Base-by-base conservation (phyloP, 2,888 invertebrate species). In the Pseudanteris insignis region DNA sequence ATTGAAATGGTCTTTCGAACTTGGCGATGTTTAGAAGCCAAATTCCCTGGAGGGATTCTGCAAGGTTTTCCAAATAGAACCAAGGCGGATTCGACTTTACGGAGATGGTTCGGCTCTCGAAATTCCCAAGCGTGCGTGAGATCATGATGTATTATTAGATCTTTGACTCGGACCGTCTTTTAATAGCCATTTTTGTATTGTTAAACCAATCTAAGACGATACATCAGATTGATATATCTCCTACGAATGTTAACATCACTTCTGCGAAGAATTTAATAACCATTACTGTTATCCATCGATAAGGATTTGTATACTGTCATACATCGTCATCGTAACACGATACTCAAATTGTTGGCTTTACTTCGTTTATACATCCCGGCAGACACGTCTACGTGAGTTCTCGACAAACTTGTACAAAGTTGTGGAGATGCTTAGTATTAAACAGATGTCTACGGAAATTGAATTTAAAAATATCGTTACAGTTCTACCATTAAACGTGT, bases 381-480 rank as follows among this genome's bases (percentile, higher is more conserved):
- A 59, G 58, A 59, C 46, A 51, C 37, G 51, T 34, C 46, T 51
- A 51, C 38, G 51, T 59, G 46, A 59, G 58, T 51, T 51, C 24
- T 10, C 25, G 30, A 12, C 12, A 38, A 59, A 59, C 51, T 51
- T 59, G 34, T 24, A 28, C 46, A 15, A 51, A 59, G 51, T 53
- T 59, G 41, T 36, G 13, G 36, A 40, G 51, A 21, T 46, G 46
- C 46, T 51, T 50, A 34, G 9, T 24, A 25, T 29, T 34, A 46
- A 51, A 53, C 51, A 53, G 41, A 11, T 41, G 59, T 51, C 40
- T 44, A 15, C 18, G 18, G 47, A 47, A 41, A 36, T 47, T 41
- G 15, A 21, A 28, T 9, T 32, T 38, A 58, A 51, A 51, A 58
- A 51, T 51, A 44, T 14, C 25, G 24, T 46, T 26, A 33, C 28